Percentiles rank a stretch among this genome's conserved stretches.
Conservation (phyloP, 1,140 invertebrate species). For the Phortica variegata region DNA sequence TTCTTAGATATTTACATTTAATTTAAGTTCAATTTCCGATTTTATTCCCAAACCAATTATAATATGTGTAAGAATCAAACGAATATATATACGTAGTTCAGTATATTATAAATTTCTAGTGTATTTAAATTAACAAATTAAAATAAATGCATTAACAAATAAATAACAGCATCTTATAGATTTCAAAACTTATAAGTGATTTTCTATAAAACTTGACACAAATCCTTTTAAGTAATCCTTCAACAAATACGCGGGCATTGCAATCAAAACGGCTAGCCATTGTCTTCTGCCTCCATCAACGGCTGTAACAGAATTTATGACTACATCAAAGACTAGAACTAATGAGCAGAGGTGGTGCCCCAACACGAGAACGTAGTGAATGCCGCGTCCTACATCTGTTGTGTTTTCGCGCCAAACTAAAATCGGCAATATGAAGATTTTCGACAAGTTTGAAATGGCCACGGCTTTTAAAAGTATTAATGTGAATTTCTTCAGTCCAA, state of each 20-base stretch:
- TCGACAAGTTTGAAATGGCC: conserved; percentile 58
- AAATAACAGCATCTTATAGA: background rate
- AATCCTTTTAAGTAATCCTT: conserved; percentile 11
- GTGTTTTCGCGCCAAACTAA: conserved; percentile 59
- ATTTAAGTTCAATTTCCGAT: too few relatives aligned
- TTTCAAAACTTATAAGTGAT: background rate
- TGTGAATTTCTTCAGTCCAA: conserved; percentile 16
- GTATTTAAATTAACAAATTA: too few relatives aligned
- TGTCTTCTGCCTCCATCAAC: background rate
- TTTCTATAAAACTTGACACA: conserved; percentile 4
- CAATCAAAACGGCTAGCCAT: conserved; percentile 2
- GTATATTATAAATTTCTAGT: background rate
- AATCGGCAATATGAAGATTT: conserved; percentile 59
- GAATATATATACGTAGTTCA: background rate
- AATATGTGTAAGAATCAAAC: background rate
- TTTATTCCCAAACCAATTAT: too few relatives aligned
- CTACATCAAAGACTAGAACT: conserved; percentile 35
- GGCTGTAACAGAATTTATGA: too few relatives aligned
- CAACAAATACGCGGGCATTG: conserved; percentile 5
- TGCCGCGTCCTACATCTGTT: conserved; percentile 40
- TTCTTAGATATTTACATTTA: too few relatives aligned
- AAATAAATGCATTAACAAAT: conserved; percentile 1
- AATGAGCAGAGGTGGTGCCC: conserved; percentile 42
- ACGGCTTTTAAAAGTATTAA: conserved; percentile 51
- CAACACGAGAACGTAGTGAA: conserved; percentile 42